Evolutionary conservation across 2,113 vertebrate genomes (phyloP), one percentile per base, ranked within the genome.

Genomic region (Egretta garzetta): DNA sequence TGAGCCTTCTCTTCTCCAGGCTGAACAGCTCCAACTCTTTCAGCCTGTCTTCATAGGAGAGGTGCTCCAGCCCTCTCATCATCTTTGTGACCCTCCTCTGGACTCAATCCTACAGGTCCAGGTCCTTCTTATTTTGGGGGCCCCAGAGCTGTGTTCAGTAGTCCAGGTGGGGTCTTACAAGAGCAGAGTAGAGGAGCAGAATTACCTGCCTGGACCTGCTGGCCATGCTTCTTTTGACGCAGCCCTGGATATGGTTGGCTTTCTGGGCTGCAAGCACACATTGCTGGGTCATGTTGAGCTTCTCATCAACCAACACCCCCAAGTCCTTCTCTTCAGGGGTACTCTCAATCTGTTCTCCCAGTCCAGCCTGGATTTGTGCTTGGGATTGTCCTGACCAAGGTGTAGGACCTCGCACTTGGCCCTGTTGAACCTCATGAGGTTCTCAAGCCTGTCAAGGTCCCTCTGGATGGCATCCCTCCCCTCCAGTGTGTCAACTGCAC

Each of bases 251-350:
- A 39, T 39, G 37, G 20, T 14, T 58, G 56, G 56, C 12, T 22
- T 58, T n/a, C 56, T 58, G 32, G 20, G 20, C 56, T 58, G 20
- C 20, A 9, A 58, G 33, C 8, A 6, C 20, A 58, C 12, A 58
- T n/a, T 58, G 33, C 12, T 6, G 0, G 13, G 3, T n/a, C 13
- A 23, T n/a, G 20, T n/a, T n/a, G 8, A 59, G 33, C 8, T n/a
- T 58, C 11, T 59, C 13, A n/a, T n/a, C 56, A 13, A n/a, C 56
- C 56, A n/a, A 9, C 12, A n/a, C 21, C 33, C 32, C 32, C 55
- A 21, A 58, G 19, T 58, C 19, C 55, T 33, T 56, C 32, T n/a
- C 56, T 30, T 32, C 30, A 56, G 30, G 55, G 18, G 30, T 56
- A 18, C 13, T 59, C 13, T 59, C 56, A 59, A 59, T 14, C 33